Conservation (phyloP, 2,797 vertebrate species). For the Pteronotus mesoamericanus region DNA sequence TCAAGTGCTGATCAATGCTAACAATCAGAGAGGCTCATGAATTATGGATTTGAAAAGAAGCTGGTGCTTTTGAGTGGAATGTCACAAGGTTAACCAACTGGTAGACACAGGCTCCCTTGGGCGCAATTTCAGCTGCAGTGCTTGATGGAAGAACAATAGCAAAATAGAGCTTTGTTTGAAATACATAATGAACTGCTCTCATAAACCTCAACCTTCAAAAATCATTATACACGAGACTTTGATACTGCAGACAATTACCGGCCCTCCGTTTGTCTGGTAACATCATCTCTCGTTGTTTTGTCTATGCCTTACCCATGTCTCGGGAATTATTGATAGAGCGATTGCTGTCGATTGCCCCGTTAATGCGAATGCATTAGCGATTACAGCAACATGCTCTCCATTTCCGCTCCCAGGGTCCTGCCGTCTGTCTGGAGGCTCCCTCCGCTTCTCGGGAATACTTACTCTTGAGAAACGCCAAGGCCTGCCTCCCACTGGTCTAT, state of each 20-base stretch:
- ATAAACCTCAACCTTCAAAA: conserved; percentile 87
- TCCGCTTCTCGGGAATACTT: conserved; percentile 54
- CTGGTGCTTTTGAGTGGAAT: conserved; percentile 90
- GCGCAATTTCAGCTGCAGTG: conserved; percentile 87
- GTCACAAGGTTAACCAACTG: conserved; percentile 93
- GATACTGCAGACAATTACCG: conserved; percentile 79
- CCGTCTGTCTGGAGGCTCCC: conserved; percentile 42
- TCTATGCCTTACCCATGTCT: conserved; percentile 71
- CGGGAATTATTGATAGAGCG: conserved; percentile 79
- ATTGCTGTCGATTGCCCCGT: conserved; percentile 73
- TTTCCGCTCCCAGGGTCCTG: conserved; percentile 68
- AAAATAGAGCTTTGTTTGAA: conserved; percentile 85
- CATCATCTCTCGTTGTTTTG: conserved; percentile 34
- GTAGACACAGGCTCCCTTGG: conserved; percentile 88
- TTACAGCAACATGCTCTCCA: conserved; percentile 65
- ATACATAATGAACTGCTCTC: conserved; percentile 84
- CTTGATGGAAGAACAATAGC: conserved; percentile 82
- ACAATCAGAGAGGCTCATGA: conserved; percentile 92
- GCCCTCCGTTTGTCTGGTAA: conserved; percentile 75
- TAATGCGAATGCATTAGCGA: conserved; percentile 77
- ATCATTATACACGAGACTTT: conserved; percentile 83
- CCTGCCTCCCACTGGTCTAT: not conserved
- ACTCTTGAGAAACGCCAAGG: conserved; percentile 54
- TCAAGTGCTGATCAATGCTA: conserved; percentile 96
- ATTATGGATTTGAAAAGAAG: conserved; percentile 94